phyloP scores from a whole-genome alignment of 1,140 invertebrate genomes.

The Xylocopa sonorina region DNA sequence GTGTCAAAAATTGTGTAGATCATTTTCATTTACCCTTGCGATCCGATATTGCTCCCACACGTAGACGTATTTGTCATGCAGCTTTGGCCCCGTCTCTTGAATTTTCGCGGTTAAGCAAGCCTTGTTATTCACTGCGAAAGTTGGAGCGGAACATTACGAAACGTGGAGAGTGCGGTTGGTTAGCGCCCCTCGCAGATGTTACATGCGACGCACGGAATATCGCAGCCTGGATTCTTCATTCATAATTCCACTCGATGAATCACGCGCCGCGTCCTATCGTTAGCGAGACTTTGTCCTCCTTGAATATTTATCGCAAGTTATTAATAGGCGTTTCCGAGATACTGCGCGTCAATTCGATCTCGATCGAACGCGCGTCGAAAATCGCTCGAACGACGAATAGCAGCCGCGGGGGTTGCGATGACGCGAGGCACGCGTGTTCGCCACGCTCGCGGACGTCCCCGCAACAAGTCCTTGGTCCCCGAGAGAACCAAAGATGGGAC shows the following conservation, averaged over 20 bases:
- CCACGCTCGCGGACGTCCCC: no score
- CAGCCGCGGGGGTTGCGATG: not conserved
- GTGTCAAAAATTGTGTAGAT: no score
- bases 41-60: no score
- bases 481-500: conserved; percentile 5
- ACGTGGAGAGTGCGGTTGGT: not conserved
- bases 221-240: not conserved
- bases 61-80: no score
- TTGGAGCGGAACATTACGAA: not conserved
- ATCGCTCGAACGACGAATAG: not conserved
- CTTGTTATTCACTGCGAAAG: not conserved
- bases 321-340: not conserved
- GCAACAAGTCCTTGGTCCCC: conserved; percentile 12
- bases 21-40: no score
- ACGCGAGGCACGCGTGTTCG: no score
- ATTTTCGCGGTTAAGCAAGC: not conserved
- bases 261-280: not conserved
- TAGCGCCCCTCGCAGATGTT: not conserved
- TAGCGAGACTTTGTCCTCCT: not conserved
- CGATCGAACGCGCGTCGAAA: no score
- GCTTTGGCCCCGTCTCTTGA: no score
- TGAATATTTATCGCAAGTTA: not conserved
- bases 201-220: not conserved
- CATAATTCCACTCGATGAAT: conserved; percentile 6
- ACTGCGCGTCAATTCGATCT: no score